Conservation (phyloP, 1,140 invertebrate species). For the Andrena cerasifolii region DNA sequence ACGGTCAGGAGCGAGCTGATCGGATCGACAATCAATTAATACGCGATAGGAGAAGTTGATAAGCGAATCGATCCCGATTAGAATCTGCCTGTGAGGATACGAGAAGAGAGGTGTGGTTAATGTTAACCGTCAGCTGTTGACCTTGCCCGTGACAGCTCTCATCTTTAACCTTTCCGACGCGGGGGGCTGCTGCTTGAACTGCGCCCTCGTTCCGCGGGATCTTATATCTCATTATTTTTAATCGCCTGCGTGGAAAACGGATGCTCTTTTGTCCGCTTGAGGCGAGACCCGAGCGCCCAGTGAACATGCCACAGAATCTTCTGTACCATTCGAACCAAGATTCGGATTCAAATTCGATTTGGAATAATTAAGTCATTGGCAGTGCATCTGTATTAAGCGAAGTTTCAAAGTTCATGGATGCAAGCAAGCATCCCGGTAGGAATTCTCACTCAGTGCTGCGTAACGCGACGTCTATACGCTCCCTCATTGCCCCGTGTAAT, state of each 20-base stretch:
- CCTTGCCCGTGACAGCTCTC: slow-evolving; percentile 30
- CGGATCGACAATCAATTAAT: neutral
- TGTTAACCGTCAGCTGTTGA: slow-evolving; percentile 45
- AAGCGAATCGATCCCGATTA: neutral
- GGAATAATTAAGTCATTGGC: no score
- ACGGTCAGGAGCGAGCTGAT: neutral
- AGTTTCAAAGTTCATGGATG: no score
- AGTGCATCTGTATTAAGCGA: no score
- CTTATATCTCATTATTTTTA: slow-evolving; percentile 10
- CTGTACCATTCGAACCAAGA: no score
- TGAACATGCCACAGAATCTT: no score
- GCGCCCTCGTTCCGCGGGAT: neutral
- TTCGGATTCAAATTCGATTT: no score
- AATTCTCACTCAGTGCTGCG: neutral
- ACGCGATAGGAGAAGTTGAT: neutral
- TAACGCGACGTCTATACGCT: slow-evolving; percentile 2
- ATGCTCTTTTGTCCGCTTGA: no score
- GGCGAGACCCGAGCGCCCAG: no score
- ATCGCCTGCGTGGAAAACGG: neutral
- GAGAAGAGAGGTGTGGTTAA: neutral
- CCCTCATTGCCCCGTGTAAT: neutral
- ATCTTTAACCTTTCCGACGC: slow-evolving; percentile 12
- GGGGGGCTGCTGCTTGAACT: neutral
- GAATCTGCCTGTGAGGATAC: neutral
- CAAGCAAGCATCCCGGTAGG: no score